phyloP scores from a whole-genome alignment of 30 jellyfish, hydroid and myxozoan species.

The Sanderia malayensis region DNA sequence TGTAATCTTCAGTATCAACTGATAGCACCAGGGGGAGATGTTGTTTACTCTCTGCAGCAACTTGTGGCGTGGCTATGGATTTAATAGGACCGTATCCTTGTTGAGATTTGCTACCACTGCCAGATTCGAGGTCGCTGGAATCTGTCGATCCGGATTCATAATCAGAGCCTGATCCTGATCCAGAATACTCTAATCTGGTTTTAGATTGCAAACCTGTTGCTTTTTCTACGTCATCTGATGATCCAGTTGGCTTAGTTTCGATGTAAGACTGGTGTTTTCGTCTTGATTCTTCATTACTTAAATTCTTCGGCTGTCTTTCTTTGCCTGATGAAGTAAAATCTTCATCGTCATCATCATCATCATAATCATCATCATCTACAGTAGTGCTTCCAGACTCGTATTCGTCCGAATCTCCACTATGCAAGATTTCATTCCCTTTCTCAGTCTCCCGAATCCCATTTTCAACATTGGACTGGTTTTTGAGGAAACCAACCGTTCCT shows the following conservation, averaged over 20 bases:
- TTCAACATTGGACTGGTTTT: too few relatives aligned
- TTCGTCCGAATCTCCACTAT: background rate
- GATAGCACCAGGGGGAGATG: too few relatives aligned
- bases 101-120: background rate
- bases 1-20: too few relatives aligned
- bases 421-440: too few relatives aligned
- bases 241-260: too few relatives aligned
- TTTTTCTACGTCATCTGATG: background rate
- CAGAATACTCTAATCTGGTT: background rate
- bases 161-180: background rate
- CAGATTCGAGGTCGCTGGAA: background rate
- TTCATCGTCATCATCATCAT: background rate
- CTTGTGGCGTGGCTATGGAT: too few relatives aligned
- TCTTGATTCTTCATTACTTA: background rate
- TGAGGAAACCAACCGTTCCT: too few relatives aligned
- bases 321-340: background rate
- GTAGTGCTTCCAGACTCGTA: background rate
- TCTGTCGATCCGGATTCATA: background rate
- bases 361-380: background rate
- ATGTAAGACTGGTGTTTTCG: background rate
- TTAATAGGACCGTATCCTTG: background rate
- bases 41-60: too few relatives aligned
- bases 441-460: too few relatives aligned
- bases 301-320: background rate
- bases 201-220: background rate